Evolutionary conservation across 1,140 invertebrate genomes (phyloP).

Genomic region (Eulimnadia texana): DNA sequence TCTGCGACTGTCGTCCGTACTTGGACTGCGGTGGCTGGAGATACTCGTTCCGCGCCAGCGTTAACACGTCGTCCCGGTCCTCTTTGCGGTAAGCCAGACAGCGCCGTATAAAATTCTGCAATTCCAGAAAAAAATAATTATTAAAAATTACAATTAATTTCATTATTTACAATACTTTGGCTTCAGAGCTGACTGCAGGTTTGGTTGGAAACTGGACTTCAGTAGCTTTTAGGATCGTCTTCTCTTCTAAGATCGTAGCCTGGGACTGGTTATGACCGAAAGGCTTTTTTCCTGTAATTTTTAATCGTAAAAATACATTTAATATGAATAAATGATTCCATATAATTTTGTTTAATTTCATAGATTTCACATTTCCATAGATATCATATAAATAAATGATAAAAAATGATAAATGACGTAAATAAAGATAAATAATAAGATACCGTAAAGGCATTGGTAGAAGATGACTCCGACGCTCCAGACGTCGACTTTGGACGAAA

Average conservation of each 20-base stretch:
- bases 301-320: conserved; percentile 12
- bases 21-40: conserved; percentile 83
- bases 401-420: not conserved
- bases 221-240: conserved; percentile 97
- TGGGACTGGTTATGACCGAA: conserved; percentile 99
- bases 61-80: conserved; percentile 92
- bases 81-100: conserved; percentile 97
- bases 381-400: not conserved
- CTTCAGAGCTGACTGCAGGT: conserved; percentile 92
- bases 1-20: conserved; percentile 51
- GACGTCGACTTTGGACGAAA: conserved; percentile 98
- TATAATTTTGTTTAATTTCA: not conserved
- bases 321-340: not conserved
- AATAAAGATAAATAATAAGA: not conserved
- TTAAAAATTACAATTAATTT: not conserved
- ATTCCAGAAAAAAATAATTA: conserved; percentile 19
- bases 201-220: conserved; percentile 98
- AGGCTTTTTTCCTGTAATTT: conserved; percentile 43
- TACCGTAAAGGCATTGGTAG: conserved; percentile 98
- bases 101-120: conserved; percentile 89
- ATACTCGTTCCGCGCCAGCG: conserved; percentile 88
- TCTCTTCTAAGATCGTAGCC: conserved; percentile 97
- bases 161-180: conserved; percentile 53
- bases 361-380: not conserved
- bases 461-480: conserved; percentile 99